These are phyloP conservation scores for Halcyon malimbica DNA, from an alignment of 2,113 vertebrate genomes.

Conservation along the genomic window DNA sequence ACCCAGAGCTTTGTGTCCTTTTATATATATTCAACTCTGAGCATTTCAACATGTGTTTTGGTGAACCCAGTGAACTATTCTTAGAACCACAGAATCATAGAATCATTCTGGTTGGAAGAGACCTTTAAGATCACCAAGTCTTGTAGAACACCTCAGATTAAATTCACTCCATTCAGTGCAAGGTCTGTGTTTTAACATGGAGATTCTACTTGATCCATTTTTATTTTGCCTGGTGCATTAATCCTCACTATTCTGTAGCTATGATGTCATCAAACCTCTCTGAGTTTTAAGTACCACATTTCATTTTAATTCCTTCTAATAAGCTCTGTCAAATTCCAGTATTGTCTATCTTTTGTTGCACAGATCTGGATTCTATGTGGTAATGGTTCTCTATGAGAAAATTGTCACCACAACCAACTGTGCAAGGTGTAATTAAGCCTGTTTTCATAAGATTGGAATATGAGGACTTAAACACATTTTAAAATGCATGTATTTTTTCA, in stretches of 20 bases:
- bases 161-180: neutral
- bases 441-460: neutral
- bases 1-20: neutral
- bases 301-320: neutral
- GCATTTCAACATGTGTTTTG: neutral
- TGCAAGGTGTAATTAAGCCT: neutral
- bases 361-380: neutral
- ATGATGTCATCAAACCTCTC: neutral
- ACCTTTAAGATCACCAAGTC: neutral
- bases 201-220: neutral
- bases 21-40: neutral
- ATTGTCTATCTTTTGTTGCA: neutral
- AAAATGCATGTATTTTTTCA: accelerated
- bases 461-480: neutral
- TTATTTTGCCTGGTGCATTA: neutral
- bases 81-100: neutral
- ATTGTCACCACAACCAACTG: neutral
- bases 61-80: neutral
- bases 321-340: neutral
- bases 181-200: neutral
- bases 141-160: neutral
- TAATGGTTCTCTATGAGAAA: neutral
- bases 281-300: neutral
- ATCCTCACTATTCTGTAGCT: neutral
- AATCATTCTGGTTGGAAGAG: neutral